A percentile compares a stretch with the other conserved stretches of the same genome.
These are phyloP conservation scores for Leptopilina myrica DNA, from an alignment of 2,888 invertebrate species.

Conservation along the genomic window DNA sequence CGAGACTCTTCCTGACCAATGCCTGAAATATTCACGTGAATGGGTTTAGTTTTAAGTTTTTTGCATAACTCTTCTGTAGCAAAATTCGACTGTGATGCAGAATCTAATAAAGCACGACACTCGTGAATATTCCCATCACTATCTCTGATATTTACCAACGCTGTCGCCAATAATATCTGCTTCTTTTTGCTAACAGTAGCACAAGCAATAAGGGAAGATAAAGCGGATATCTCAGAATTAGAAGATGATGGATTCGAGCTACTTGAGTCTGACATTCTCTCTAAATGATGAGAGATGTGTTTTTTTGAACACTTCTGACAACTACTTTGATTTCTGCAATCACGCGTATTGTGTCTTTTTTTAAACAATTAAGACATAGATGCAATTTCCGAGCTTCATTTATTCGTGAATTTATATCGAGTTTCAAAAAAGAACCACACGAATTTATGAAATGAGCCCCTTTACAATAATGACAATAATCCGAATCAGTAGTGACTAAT, in stretches of 20 bases:
- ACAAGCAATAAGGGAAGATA: neutral
- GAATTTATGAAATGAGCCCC: conserved; percentile 19
- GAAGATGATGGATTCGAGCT: neutral
- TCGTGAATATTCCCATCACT: neutral
- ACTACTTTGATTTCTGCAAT: neutral
- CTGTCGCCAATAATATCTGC: neutral
- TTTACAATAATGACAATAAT: conserved; percentile 12
- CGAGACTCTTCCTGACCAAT: conserved; percentile 2
- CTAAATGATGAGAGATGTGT: conserved; percentile 3
- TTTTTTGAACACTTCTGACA: neutral
- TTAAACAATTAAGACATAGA: conserved; percentile 9
- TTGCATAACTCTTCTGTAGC: no score
- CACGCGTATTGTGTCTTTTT: conserved; percentile 12
- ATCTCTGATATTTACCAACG: neutral
- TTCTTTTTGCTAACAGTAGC: neutral
- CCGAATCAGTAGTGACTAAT: neutral
- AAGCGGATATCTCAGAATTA: neutral
- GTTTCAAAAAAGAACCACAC: conserved; percentile 6
- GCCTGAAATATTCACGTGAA: neutral
- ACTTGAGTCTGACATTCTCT: neutral
- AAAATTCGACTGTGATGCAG: no score
- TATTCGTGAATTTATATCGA: neutral
- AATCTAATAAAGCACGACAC: neutral
- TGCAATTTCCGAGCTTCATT: conserved; percentile 5
- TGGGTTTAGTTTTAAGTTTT: neutral